phyloP scores from a whole-genome alignment of 1,140 invertebrate genomes.

The Holotrichia oblita region DNA sequence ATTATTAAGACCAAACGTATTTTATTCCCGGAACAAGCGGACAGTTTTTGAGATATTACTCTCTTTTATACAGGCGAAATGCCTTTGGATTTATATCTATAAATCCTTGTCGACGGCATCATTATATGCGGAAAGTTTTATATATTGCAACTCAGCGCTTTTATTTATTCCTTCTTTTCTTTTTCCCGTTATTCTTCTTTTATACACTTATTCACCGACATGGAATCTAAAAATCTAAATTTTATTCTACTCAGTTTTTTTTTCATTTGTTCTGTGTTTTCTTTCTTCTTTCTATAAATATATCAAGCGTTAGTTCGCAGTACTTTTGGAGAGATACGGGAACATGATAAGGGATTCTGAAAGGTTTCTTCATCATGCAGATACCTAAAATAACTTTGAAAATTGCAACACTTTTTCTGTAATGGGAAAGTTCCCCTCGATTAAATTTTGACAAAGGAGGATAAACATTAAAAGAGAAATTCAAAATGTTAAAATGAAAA shows the following conservation, averaged over 20 bases:
- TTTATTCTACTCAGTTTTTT: conserved; percentile 13
- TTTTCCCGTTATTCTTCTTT: not conserved
- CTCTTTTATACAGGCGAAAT: conserved; percentile 2
- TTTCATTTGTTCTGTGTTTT: not conserved
- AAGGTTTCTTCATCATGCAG: too few relatives aligned
- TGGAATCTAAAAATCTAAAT: conserved; percentile 17
- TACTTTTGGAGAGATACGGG: not conserved
- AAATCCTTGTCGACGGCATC: conserved; percentile 34
- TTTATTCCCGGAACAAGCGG: conserved; percentile 14
- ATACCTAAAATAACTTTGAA: too few relatives aligned
- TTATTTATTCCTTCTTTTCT: conserved; percentile 27
- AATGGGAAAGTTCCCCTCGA: too few relatives aligned
- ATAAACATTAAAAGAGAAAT: too few relatives aligned
- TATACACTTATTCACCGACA: not conserved
- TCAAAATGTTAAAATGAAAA: too few relatives aligned
- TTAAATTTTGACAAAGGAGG: too few relatives aligned
- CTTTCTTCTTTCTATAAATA: not conserved
- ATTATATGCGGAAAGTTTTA: conserved; percentile 37
- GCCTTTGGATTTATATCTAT: conserved; percentile 30
- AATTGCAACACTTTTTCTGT: too few relatives aligned
- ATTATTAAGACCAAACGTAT: not conserved
- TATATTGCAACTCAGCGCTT: conserved; percentile 35
- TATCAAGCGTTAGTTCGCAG: not conserved
- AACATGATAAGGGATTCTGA: too few relatives aligned
- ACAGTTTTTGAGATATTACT: conserved; percentile 23